Percentiles rank a stretch among this genome's conserved stretches.
phyloP scores from a whole-genome alignment of 2,113 vertebrate species.

The Leucoraja erinaceus region DNA sequence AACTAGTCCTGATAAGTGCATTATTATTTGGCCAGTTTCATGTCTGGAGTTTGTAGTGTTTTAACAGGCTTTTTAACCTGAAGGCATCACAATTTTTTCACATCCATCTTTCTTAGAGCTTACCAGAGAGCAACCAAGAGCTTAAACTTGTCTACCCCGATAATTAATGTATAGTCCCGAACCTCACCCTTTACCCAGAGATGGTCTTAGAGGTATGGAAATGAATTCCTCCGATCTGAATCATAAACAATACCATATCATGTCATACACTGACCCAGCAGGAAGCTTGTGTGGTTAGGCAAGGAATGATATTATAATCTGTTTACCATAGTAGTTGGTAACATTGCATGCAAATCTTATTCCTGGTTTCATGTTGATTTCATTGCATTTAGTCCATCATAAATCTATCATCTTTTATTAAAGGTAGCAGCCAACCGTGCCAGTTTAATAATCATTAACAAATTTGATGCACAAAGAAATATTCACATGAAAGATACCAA shows the following conservation, averaged over 20 bases:
- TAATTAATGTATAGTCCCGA: too few relatives aligned
- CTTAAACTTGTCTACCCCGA: not conserved
- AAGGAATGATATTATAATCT: not conserved
- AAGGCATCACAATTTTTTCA: not conserved
- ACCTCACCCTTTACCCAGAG: too few relatives aligned
- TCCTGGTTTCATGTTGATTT: not conserved
- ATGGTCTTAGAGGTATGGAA: not conserved
- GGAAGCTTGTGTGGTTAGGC: not conserved
- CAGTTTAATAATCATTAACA: not conserved
- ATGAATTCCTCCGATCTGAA: not conserved
- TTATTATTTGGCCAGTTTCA: not conserved
- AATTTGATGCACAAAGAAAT: not conserved
- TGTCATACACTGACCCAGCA: not conserved
- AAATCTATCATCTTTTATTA: not conserved
- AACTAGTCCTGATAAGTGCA: not conserved
- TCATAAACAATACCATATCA: not conserved
- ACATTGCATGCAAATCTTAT: not conserved
- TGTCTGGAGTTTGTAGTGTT: not conserved
- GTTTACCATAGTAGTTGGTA: not conserved
- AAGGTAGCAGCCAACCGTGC: not conserved
- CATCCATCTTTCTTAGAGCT: not conserved
- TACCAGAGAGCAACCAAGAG: not conserved
- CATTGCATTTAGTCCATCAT: not conserved
- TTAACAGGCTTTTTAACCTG: not conserved
- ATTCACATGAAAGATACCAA: not conserved